A percentile compares a stretch with the other conserved stretches of the same genome.
These are phyloP conservation scores for Poecilia wingei DNA, from an alignment of 2,797 vertebrate species.

Conservation along the genomic window DNA sequence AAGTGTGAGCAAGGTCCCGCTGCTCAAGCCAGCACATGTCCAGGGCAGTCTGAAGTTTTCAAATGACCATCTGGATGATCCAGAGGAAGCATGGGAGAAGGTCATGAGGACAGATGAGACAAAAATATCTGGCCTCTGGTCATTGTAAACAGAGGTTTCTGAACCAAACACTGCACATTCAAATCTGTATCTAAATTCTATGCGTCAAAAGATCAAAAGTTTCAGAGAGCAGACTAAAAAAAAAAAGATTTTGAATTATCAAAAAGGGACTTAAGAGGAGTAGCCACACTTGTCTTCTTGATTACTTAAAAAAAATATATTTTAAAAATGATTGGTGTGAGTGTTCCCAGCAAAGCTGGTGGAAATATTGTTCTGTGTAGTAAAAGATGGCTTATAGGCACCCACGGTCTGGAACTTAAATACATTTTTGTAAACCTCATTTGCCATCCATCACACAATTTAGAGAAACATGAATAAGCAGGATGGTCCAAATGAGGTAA, in stretches of 20 bases:
- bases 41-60: too few species aligned
- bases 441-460: background rate
- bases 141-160: background rate
- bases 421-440: background rate
- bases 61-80: too few species aligned
- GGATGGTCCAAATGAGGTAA: background rate
- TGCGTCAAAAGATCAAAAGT: background rate
- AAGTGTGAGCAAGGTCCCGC: background rate
- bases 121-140: too few species aligned
- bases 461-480: background rate
- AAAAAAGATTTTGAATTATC: background rate
- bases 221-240: background rate
- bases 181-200: background rate
- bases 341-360: background rate
- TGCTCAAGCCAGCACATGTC: too few species aligned
- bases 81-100: too few species aligned
- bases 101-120: too few species aligned
- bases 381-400: background rate
- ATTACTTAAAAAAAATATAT: background rate
- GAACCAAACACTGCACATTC: background rate
- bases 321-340: background rate
- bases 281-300: background rate
- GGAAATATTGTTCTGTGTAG: background rate
- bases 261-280: background rate
- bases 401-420: background rate